Evolutionary conservation across 2,113 vertebrate genomes (phyloP).

Genomic region (Micromys minutus): DNA sequence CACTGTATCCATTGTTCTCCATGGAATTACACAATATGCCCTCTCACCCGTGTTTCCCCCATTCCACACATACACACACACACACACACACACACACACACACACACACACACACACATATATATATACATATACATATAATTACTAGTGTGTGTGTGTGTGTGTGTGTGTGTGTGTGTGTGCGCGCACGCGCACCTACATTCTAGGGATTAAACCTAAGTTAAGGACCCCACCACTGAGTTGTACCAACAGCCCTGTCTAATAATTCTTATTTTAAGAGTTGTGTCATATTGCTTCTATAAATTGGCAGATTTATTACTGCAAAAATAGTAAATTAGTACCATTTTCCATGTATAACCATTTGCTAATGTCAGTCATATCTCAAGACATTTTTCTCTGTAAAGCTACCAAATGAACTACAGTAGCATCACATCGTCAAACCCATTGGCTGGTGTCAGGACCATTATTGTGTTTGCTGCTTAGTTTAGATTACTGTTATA

Average conservation of each 20-base stretch:
- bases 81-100: no score
- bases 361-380: background rate
- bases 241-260: background rate
- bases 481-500: background rate
- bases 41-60: constrained; percentile 44
- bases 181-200: background rate
- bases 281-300: background rate
- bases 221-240: background rate
- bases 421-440: constrained; percentile 11
- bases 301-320: background rate
- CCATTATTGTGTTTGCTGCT: background rate
- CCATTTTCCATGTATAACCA: background rate
- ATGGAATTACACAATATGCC: background rate
- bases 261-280: constrained; percentile 22
- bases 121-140: no score
- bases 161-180: background rate
- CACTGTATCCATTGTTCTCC: constrained; percentile 22
- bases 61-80: background rate
- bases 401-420: background rate
- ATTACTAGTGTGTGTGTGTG: no score
- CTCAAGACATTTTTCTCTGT: background rate
- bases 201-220: background rate
- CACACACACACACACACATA: no score
- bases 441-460: background rate
- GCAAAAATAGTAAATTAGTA: background rate